Percentiles rank a stretch among this genome's conserved stretches.
Conservation (phyloP, 2,797 vertebrate genomes). For the Fistularia commersonii region DNA sequence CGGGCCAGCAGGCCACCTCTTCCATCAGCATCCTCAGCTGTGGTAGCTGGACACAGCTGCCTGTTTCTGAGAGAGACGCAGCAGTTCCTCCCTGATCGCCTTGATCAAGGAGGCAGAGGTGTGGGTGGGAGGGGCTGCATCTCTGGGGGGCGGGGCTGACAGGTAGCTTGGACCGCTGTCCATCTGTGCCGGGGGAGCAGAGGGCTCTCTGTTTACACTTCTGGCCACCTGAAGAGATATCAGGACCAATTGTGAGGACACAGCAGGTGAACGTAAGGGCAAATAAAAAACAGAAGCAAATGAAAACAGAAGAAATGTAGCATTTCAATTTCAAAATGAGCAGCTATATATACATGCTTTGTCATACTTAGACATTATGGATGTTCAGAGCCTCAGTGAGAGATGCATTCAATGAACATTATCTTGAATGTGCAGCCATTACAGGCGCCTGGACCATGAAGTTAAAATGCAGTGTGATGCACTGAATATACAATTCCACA, state of each 20-base stretch:
- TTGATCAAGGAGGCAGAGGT: slow-evolving; percentile 98
- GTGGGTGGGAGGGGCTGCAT: slow-evolving; percentile 85
- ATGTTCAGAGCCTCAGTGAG: too few species aligned
- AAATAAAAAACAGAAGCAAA: slow-evolving; percentile 7
- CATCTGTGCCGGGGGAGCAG: slow-evolving; percentile 79
- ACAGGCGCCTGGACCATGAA: too few species aligned
- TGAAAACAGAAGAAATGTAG: slow-evolving; percentile 1
- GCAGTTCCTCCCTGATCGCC: slow-evolving; percentile 96
- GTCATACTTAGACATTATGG: too few species aligned
- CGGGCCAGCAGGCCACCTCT: too few species aligned
- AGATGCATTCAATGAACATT: too few species aligned
- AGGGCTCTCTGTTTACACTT: slow-evolving; percentile 83
- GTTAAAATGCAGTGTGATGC: too few species aligned
- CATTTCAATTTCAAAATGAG: too few species aligned
- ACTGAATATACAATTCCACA: too few species aligned
- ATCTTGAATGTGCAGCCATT: too few species aligned
- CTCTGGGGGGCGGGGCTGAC: slow-evolving; percentile 71
- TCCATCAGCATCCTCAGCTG: slow-evolving; percentile 79
- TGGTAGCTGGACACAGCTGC: slow-evolving; percentile 87
- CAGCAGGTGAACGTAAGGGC: slow-evolving; percentile 55
- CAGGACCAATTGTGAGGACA: slow-evolving; percentile 82
- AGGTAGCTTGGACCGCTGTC: slow-evolving; percentile 79
- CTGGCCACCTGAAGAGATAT: slow-evolving; percentile 87
- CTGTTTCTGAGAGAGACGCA: slow-evolving; percentile 97
- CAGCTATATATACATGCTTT: too few species aligned